Percentiles rank a stretch among this genome's conserved stretches.
These are phyloP conservation scores for Conops quadrifasciatus DNA, from an alignment of 2,888 invertebrate genomes.

Conservation along the genomic window DNA sequence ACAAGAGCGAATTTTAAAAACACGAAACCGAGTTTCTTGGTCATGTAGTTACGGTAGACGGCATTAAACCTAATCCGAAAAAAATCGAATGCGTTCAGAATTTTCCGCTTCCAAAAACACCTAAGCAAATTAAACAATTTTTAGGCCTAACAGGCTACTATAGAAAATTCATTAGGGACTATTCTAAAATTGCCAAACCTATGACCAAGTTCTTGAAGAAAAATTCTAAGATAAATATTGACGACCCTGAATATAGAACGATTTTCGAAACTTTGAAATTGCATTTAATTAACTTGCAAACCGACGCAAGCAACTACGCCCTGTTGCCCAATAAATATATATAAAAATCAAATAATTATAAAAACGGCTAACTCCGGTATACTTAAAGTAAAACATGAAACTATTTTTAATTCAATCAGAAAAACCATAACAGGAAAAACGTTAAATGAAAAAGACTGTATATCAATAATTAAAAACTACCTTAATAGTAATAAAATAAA, in stretches of 20 bases:
- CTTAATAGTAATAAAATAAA: no score
- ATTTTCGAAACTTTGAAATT: background rate
- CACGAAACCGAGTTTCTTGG: background rate
- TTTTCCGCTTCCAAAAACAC: no score
- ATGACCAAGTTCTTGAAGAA: background rate
- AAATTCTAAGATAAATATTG: background rate
- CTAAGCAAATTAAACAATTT: no score
- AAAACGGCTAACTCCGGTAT: background rate
- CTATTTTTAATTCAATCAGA: background rate
- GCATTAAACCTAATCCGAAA: background rate
- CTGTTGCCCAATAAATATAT: no score
- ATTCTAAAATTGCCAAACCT: no score
- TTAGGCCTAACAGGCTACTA: no score
- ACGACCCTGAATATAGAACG: background rate
- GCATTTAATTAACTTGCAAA: background rate
- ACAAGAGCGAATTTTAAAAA: no score
- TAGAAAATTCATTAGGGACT: no score
- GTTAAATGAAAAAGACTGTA: no score
- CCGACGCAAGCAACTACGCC: no score
- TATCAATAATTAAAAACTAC: no score
- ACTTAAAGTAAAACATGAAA: background rate
- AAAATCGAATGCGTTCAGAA: background rate
- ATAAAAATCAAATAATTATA: background rate
- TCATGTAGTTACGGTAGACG: background rate
- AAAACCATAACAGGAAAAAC: slow-evolving; percentile 1